Conservation (phyloP, 2,113 vertebrate species). For the Nestor notabilis region DNA sequence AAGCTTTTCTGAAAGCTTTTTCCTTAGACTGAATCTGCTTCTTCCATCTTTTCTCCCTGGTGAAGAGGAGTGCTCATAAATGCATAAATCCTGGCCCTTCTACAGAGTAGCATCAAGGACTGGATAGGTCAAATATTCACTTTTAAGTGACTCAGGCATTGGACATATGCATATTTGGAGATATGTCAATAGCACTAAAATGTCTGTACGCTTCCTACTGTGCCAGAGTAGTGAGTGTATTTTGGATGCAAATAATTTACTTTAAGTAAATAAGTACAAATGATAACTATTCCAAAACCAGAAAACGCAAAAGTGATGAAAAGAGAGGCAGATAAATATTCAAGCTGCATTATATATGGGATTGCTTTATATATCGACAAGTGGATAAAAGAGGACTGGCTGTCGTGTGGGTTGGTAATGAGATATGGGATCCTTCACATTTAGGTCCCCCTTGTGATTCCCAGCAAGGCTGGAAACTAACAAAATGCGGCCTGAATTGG, state of each 20-base stretch:
- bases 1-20: not conserved
- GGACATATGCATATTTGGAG: not conserved
- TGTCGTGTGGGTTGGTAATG: conserved; percentile 16
- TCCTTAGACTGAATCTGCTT: not conserved
- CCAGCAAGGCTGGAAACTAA: conserved; percentile 15
- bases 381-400: not conserved
- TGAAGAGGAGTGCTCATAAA: not conserved
- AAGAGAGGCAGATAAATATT: not conserved
- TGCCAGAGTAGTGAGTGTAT: not conserved
- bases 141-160: not conserved
- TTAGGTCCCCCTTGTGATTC: conserved; percentile 41
- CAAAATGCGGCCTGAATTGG: not conserved
- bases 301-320: not conserved
- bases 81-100: not conserved
- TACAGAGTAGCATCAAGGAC: not conserved
- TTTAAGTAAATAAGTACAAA: not conserved
- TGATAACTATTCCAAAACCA: not conserved
- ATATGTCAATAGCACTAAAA: not conserved
- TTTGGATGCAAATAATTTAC: not conserved
- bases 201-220: not conserved
- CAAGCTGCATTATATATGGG: conserved; percentile 17
- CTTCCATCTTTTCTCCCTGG: not conserved
- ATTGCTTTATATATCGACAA: conserved; percentile 31
- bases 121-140: not conserved
- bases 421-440: conserved; percentile 28